Conservation (phyloP, 2,113 vertebrate species). For the Thamnaconus septentrionalis region DNA sequence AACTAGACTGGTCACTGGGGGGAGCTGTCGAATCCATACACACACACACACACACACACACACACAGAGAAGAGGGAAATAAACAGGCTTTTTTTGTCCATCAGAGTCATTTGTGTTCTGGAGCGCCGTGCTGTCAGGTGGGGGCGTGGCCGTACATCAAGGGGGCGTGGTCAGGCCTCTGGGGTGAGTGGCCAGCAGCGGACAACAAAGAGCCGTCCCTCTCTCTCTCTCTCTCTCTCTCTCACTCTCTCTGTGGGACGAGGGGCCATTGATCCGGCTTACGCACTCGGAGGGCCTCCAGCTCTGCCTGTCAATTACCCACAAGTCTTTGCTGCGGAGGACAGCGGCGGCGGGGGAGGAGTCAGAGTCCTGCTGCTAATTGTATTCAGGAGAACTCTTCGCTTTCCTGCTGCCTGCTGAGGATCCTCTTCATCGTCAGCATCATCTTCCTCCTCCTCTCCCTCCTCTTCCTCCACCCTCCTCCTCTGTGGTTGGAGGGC, state of each 20-base stretch:
- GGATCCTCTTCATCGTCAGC: slow-evolving; percentile 29
- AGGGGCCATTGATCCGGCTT: slow-evolving; percentile 69
- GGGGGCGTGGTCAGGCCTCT: slow-evolving; percentile 36
- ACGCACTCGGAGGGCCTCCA: slow-evolving; percentile 57
- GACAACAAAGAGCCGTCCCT: slow-evolving; percentile 50
- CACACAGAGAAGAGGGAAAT: no score
- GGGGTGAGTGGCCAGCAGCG: slow-evolving; percentile 9
- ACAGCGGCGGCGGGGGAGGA: no score
- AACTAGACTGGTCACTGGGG: no score
- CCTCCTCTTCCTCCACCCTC: slow-evolving; percentile 8
- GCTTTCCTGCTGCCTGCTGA: no score
- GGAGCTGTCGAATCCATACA: no score
- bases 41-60: no score
- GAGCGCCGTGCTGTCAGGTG: background rate
- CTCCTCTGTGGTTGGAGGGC: slow-evolving; percentile 41
- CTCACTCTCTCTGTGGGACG: slow-evolving; percentile 46
- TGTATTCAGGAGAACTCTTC: no score
- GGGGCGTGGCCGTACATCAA: slow-evolving; percentile 11
- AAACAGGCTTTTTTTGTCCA: slow-evolving; percentile 43
- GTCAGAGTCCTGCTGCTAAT: no score
- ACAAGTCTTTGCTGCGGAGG: slow-evolving; percentile 1
- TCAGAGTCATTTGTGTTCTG: slow-evolving; percentile 48
- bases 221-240: slow-evolving; percentile 58
- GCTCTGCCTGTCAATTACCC: slow-evolving; percentile 68
- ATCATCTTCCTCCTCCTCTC: slow-evolving; percentile 22